These are phyloP conservation scores for Oreochromis aureus DNA, from an alignment of 2,113 vertebrate species.

Conservation along the genomic window DNA sequence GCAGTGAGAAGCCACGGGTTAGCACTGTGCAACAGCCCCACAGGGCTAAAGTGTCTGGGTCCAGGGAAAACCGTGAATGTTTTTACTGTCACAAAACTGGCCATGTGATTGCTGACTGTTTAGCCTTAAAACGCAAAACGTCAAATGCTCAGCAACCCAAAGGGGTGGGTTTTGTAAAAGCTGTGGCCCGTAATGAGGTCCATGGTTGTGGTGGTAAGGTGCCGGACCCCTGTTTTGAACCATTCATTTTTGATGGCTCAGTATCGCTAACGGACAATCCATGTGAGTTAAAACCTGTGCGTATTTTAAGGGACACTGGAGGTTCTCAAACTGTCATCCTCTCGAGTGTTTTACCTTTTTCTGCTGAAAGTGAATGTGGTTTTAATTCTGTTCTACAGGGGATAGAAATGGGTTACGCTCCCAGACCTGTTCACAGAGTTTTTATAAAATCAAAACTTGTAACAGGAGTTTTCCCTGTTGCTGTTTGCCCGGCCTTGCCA, in stretches of 20 bases:
- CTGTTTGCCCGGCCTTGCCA: neutral
- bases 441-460: no score
- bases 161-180: neutral
- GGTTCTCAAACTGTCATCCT: fast-evolving
- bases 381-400: neutral
- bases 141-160: no score
- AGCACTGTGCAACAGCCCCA: no score
- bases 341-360: neutral
- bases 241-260: no score
- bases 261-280: neutral
- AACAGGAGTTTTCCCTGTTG: fast-evolving
- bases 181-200: neutral
- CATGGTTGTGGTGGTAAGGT: neutral
- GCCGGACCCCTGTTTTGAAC: neutral
- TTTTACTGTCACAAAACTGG: no score
- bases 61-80: no score
- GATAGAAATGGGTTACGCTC: no score
- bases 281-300: neutral
- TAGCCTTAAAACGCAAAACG: no score
- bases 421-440: no score
- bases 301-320: neutral
- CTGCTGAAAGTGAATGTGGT: neutral
- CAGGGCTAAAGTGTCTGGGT: no score
- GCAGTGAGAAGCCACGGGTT: no score
- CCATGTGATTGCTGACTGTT: no score